phyloP scores from a whole-genome alignment of 2,797 vertebrate genomes.

The Crossoptilon crossoptilon region DNA sequence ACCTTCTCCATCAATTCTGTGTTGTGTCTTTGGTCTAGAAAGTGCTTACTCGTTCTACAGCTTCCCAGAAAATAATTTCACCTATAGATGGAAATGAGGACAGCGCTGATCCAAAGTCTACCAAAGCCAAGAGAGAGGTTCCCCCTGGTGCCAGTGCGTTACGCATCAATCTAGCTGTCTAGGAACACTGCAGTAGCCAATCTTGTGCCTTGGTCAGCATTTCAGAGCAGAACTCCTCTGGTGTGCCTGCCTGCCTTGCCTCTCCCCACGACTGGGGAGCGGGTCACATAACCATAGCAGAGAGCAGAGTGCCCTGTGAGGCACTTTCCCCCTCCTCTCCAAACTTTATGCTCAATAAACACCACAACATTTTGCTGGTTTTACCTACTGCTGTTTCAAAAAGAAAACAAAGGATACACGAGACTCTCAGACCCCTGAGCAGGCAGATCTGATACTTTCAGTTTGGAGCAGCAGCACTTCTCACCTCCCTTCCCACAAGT shows the following conservation, averaged over 20 bases:
- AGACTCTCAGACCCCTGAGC: neutral
- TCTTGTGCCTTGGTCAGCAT: neutral
- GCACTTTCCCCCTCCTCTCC: neutral
- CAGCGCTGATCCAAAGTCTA: neutral
- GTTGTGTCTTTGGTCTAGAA: neutral
- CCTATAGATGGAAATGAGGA: neutral
- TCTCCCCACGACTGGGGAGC: neutral
- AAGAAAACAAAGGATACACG: neutral
- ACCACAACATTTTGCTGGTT: neutral
- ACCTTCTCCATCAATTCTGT: neutral
- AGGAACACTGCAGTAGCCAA: neutral
- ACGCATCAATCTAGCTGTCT: neutral
- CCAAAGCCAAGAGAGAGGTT: neutral
- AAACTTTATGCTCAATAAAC: conserved; percentile 5
- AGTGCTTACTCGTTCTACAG: fast-evolving
- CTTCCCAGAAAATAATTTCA: neutral
- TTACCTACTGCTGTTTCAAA: neutral
- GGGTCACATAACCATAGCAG: neutral
- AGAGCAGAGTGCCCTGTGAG: neutral
- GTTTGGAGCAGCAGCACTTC: neutral
- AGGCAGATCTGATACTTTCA: conserved; percentile 41
- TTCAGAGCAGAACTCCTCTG: neutral
- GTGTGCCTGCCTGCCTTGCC: neutral
- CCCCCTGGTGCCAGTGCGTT: neutral
- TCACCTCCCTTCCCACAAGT: neutral